Evolutionary conservation across 1,140 invertebrate species (phyloP), one percentile per base, ranked within the genome.

Genomic region (Drosophila pallidifrons): DNA sequence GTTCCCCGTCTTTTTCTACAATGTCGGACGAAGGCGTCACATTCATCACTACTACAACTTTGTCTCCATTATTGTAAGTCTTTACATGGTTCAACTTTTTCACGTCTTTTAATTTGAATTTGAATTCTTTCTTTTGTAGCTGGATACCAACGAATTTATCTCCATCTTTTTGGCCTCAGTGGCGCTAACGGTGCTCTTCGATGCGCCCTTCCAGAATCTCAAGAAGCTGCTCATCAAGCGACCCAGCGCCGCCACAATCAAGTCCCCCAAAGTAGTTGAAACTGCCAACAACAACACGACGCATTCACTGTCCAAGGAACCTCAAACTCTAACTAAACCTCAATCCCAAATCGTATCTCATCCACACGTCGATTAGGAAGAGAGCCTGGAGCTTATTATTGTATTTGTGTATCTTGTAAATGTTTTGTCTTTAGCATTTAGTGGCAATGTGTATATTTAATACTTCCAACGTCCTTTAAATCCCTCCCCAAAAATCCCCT

Each of bases 1-100:
- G 76, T 96, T 95, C 83, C 95, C 95, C 8, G 93, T 95, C 43
- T 95, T 94, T 76, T 95, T 96, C 91, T 96, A 93, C 60, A 95
- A 95, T 70, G 95, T 95, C 15, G 95, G 95, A 32, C 92, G 92
- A 76, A 94, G 93, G 11, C 93, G 95, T 77, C 93, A 92, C 66
- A 87, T 94, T 2, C 93, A 94, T 59, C 93, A 94, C 43, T 95
- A 94, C 69, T 95, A 94, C 75, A 94, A 93, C 69, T 94, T 95
- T 81, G 66, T 94, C 2, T 93, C 92, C 47, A 92, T 93, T 76
- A 92, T 94, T 92, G 94, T 95, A 89, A 93, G 90, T 82, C 5
- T 3, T n/a, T 8, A 41, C 59, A 3, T 67, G 3, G 20, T 25
- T 25, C 0, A 68, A 32, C 13, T 25, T 2, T 6, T 10, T 10